A percentile compares a stretch with the other conserved stretches of the same genome.
Evolutionary conservation across 2,113 vertebrate genomes (phyloP).

Genomic region (Chionodraco myersi): DNA sequence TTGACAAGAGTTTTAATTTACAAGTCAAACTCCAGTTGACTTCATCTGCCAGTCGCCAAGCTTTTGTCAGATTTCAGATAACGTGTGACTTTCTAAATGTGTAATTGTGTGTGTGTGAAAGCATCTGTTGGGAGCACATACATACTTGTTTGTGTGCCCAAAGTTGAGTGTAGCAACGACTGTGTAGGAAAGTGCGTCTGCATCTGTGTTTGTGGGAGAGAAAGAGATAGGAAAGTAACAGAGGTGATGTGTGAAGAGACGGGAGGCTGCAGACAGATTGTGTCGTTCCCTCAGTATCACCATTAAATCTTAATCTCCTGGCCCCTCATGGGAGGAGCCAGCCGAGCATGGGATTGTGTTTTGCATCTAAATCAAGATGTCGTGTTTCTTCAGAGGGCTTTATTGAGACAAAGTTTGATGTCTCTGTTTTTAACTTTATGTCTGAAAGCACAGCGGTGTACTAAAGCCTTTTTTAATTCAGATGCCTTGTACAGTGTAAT

Average conservation of each 20-base stretch:
- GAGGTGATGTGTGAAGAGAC: slow-evolving; percentile 62
- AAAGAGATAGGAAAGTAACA: slow-evolving; percentile 40
- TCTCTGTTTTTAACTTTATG: slow-evolving; percentile 49
- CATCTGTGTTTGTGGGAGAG: slow-evolving; percentile 30
- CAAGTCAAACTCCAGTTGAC: slow-evolving; percentile 41
- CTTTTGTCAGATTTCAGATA: slow-evolving; percentile 52
- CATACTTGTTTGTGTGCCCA: neutral
- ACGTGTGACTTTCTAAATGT: slow-evolving; percentile 5
- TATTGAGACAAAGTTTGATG: slow-evolving; percentile 64
- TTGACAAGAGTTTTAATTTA: slow-evolving; percentile 57
- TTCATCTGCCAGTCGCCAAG: slow-evolving; percentile 1
- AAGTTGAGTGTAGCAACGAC: neutral
- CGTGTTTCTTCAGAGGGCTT: slow-evolving; percentile 43
- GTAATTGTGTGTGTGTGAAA: neutral
- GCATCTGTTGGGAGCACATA: neutral
- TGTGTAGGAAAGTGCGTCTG: slow-evolving; percentile 17
- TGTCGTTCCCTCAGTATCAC: slow-evolving; percentile 67
- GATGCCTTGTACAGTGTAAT: slow-evolving; percentile 42
- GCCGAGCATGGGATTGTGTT: slow-evolving; percentile 72
- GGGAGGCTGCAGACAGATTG: slow-evolving; percentile 59
- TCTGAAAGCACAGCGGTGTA: slow-evolving; percentile 48
- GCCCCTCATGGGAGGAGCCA: slow-evolving; percentile 70
- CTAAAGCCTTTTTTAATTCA: slow-evolving; percentile 43
- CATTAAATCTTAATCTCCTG: slow-evolving; percentile 78
- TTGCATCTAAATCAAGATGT: slow-evolving; percentile 75